These are phyloP conservation scores for Ceratotherium simum DNA, from an alignment of 2,113 vertebrate species.

Conservation along the genomic window DNA sequence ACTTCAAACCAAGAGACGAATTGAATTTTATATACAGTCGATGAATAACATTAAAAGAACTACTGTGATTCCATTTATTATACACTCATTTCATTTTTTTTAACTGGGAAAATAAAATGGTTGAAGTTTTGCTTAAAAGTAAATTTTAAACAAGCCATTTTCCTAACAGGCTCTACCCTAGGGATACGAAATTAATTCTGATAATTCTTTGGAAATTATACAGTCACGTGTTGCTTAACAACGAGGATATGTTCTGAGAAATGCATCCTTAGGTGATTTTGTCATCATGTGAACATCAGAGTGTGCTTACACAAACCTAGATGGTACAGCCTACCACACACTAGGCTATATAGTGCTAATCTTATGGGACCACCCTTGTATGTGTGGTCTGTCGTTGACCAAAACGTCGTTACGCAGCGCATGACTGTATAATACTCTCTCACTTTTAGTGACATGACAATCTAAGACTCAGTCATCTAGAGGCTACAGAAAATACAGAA, in stretches of 20 bases:
- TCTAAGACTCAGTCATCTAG: neutral
- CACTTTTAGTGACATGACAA: neutral
- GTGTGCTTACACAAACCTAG: too few species aligned
- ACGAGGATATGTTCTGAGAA: too few species aligned
- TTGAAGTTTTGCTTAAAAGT: neutral
- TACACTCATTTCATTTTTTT: neutral
- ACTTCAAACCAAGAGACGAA: neutral
- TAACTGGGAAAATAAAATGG: slow-evolving; percentile 46
- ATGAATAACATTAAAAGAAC: slow-evolving; percentile 9
- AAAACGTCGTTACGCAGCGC: too few species aligned
- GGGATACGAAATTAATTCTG: neutral
- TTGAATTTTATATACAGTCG: neutral
- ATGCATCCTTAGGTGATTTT: too few species aligned
- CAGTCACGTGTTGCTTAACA: too few species aligned
- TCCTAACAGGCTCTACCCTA: neutral
- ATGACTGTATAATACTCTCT: neutral
- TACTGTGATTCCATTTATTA: neutral
- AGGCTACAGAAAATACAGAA: neutral
- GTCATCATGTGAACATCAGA: too few species aligned
- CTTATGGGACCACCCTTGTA: too few species aligned
- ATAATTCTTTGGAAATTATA: neutral
- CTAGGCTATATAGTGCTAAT: too few species aligned
- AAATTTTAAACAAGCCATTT: neutral
- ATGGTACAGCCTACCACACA: too few species aligned
- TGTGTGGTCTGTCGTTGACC: too few species aligned